These are phyloP conservation scores for Himalopsyche tibetana DNA, from an alignment of 2,888 invertebrate species.

Conservation along the genomic window DNA sequence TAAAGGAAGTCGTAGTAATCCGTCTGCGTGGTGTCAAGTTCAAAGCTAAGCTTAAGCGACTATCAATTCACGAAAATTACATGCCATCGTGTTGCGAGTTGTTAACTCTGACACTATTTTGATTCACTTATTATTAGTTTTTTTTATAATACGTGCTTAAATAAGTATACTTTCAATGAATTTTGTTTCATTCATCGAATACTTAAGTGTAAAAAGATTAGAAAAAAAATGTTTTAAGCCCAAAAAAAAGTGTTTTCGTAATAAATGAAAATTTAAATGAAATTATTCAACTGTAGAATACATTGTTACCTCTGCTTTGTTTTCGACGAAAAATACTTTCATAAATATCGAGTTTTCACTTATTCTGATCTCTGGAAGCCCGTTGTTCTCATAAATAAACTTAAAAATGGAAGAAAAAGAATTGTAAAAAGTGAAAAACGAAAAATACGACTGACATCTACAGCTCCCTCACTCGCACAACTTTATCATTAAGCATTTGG, in stretches of 20 bases:
- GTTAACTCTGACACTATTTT: too few relatives aligned
- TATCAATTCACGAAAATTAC: not conserved
- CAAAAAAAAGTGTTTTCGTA: too few relatives aligned
- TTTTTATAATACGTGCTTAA: too few relatives aligned
- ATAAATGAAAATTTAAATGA: too few relatives aligned
- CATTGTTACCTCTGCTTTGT: too few relatives aligned
- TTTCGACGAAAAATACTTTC: too few relatives aligned
- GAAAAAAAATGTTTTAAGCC: too few relatives aligned
- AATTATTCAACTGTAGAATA: too few relatives aligned
- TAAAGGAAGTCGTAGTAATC: slow-evolving; percentile 53
- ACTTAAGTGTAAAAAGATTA: too few relatives aligned
- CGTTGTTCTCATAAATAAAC: not conserved
- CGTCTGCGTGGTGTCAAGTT: slow-evolving; percentile 57
- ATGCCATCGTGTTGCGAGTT: not conserved
- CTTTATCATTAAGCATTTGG: slow-evolving; percentile 65
- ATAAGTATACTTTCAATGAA: too few relatives aligned
- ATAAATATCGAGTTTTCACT: not conserved
- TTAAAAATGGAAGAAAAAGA: slow-evolving; percentile 6
- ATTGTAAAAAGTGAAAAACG: not conserved
- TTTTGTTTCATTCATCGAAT: too few relatives aligned
- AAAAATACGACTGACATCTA: slow-evolving; percentile 30
- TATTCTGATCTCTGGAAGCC: not conserved
- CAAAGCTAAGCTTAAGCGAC: slow-evolving; percentile 47
- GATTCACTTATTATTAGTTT: too few relatives aligned
- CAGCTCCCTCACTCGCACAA: slow-evolving; percentile 52